phyloP scores from a whole-genome alignment of 2,797 vertebrate genomes.

The Chlorospingus semifuscus region DNA sequence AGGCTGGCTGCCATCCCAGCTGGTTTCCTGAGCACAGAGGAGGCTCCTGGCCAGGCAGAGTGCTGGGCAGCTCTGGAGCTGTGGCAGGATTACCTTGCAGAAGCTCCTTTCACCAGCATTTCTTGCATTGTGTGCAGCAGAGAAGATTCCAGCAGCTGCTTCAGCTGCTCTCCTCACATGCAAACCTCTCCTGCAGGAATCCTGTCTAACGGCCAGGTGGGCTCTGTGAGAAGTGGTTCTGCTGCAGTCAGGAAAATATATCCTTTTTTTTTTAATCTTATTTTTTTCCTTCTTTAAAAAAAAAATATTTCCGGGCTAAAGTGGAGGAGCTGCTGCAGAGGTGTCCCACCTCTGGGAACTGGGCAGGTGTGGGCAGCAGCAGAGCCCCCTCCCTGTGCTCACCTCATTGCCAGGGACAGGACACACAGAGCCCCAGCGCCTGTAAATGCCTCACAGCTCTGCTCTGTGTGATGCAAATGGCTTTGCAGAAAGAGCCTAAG shows the following conservation, averaged over 20 bases:
- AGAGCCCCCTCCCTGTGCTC: neutral
- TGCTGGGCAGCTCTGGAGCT: neutral
- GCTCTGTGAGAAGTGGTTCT: neutral
- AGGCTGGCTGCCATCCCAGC: neutral
- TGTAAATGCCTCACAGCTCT: neutral
- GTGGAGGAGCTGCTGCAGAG: neutral
- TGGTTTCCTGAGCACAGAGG: slow-evolving; percentile 2
- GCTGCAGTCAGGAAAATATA: neutral
- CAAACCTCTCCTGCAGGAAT: neutral
- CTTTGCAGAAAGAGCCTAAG: neutral
- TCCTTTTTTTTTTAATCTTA: neutral
- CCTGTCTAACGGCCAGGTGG: neutral
- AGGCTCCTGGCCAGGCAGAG: slow-evolving; percentile 29
- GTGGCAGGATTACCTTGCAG: neutral
- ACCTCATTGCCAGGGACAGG: neutral
- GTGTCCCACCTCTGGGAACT: rapidly evolving
- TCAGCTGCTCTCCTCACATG: neutral
- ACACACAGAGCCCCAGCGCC: neutral
- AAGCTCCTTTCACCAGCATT: neutral
- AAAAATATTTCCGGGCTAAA: neutral
- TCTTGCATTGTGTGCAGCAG: neutral
- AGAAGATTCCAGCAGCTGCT: neutral
- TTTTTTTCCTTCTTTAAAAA: neutral
- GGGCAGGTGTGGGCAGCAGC: neutral
- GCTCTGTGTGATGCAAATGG: neutral